Conservation (phyloP, 2,888 invertebrate species). For the Oxystoma pomonae region DNA sequence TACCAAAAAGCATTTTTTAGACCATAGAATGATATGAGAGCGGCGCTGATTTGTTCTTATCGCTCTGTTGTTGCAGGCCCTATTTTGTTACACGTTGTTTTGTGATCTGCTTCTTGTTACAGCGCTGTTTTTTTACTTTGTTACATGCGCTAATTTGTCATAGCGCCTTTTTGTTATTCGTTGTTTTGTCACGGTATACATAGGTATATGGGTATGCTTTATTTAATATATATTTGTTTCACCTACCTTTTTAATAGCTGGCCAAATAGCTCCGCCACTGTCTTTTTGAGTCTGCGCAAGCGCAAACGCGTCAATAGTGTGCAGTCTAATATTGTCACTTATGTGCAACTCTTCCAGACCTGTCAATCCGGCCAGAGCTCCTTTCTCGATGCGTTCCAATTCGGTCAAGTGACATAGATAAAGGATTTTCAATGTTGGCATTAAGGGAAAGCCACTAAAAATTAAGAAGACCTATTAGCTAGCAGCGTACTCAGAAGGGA, state of each 20-base stretch:
- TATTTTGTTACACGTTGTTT: too few relatives aligned
- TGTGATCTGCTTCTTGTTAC: too few relatives aligned
- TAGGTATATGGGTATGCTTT: background rate
- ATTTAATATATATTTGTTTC: background rate
- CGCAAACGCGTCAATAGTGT: constrained; percentile 49
- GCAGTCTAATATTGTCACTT: constrained; percentile 60
- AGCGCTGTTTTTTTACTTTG: too few relatives aligned
- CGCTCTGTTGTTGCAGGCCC: too few relatives aligned
- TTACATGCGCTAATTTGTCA: too few relatives aligned
- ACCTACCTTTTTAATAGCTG: constrained; percentile 59
- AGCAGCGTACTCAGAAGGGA: too few relatives aligned
- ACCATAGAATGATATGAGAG: too few relatives aligned
- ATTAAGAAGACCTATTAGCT: too few relatives aligned
- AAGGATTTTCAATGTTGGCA: constrained; percentile 59
- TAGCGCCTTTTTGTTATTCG: too few relatives aligned
- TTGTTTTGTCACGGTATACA: too few relatives aligned
- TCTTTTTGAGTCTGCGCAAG: constrained; percentile 55
- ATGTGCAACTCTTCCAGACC: constrained; percentile 57
- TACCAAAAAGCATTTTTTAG: too few relatives aligned
- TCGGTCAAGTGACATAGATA: constrained; percentile 65
- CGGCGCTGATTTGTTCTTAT: too few relatives aligned
- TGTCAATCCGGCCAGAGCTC: constrained; percentile 55
- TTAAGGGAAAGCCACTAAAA: constrained; percentile 61
- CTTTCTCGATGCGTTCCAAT: constrained; percentile 54
- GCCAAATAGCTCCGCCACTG: constrained; percentile 62